Base-by-base conservation (phyloP, 2,888 invertebrate species). In the Lobophora halterata region DNA sequence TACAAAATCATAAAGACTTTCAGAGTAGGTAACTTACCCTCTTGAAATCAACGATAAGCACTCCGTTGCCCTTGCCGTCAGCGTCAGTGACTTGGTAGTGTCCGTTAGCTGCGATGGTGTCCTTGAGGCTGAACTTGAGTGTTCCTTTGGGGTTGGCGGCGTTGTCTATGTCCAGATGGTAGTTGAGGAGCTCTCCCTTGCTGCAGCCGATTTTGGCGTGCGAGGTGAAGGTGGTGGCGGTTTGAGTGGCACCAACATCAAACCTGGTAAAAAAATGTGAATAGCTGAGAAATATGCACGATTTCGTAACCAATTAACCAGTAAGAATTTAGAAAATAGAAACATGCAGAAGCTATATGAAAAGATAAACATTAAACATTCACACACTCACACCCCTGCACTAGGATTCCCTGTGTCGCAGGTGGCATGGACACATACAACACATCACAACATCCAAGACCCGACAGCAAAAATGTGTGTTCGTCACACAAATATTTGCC, bases 41-140 rank as follows among this genome's bases (percentile, higher is more conserved):
- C 23, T 89, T 89, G 8, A 92, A 79, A 30, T 92, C 89, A 36
- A 93, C 63, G 16, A 89, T 68, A 20, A 93, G 43, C 36, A 88
- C 76, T 7, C 90, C 90, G 18, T 89, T 91, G 24, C 93, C 93
- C 45, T 89, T 91, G 11, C 92, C 92, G 39, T 90, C 91, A 21
- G 85, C 89, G 10, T 89, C 89, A 5, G 89, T 89, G 3, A 89
- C 61, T 48, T 89, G 88, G 55, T 91, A 91, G 50, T 93, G 89
- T 2, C 92, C 93, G 17, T 89, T 90, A 0, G 91, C 90, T 0
- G 79, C 73, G 16, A 95, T 50, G 0, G 90, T 63, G 46, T 92
- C 90, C 53, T 91, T 92, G 0, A 94, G 52, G 3, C 77, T 58
- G 0, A 93, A 63, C 48, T 90, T 91, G 0, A 94, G 55, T 31